Evolutionary conservation across 1,140 invertebrate species (phyloP), one percentile per base, ranked within the genome.

Genomic region (Drosophila pseudoobscura): DNA sequence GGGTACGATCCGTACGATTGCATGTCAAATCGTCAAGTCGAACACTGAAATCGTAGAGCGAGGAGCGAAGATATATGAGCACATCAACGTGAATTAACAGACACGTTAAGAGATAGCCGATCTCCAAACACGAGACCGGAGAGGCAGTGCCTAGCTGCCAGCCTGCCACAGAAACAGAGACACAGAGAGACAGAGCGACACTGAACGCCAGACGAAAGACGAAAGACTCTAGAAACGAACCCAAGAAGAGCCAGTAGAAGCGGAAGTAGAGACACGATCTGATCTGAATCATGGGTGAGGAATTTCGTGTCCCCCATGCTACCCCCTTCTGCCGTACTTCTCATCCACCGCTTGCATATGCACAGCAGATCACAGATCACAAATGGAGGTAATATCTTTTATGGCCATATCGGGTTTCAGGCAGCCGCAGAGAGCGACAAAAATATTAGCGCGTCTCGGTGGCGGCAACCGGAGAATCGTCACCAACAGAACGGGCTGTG

Each of bases 41-140:
- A 65, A 72, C 79, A 72, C 47, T 83, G 75, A 79, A 83, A 85
- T 84, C 75, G 80, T 64, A 79, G 75, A 73, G 66, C 55, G 54
- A 60, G 75, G 75, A 73, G 77, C 55, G 51, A 78, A 84, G 80
- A 84, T 87, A 84, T 84, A 84, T 85, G 80, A 80, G 80, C 76
- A 84, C 80, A 84, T 84, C 80, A 84, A 84, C 53, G 80, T 84
- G 80, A 84, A 84, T 84, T 84, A 84, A 84, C 80, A 84, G 80
- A 73, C 80, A 84, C 80, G 85, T 84, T 84, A 84, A 84, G 69
- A 77, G 82, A 82, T 85, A 72, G 80, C 73, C 74, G 82, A 85
- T 85, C 78, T 77, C 57, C 71, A 69, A 75, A 75, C 75, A 71
- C 60, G 61, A 83, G 80, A 82, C 79, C 53, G 62, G 31, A 53